These are phyloP conservation scores for Synergus gifuensis DNA, from an alignment of 2,888 invertebrate species.

Conservation along the genomic window DNA sequence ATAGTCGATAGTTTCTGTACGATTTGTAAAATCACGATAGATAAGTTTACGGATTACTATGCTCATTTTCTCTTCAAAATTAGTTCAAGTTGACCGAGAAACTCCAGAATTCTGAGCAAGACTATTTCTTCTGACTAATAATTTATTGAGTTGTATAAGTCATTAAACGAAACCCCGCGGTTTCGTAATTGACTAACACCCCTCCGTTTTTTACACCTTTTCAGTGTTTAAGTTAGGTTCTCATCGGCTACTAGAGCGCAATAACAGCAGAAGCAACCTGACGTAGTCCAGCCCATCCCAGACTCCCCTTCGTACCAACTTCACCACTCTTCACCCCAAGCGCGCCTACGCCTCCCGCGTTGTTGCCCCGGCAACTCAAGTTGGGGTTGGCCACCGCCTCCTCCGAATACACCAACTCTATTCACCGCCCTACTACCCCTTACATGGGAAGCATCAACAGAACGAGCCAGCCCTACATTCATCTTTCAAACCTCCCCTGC, in stretches of 20 bases:
- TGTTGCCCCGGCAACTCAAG: constrained; percentile 76
- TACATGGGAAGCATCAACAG: constrained; percentile 46
- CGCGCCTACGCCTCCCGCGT: constrained; percentile 74
- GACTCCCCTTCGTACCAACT: constrained; percentile 56
- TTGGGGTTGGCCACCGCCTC: constrained; percentile 75
- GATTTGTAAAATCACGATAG: background rate
- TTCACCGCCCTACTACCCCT: constrained; percentile 70
- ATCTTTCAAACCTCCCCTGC: constrained; percentile 48
- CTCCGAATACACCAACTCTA: constrained; percentile 70
- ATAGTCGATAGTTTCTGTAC: no score
- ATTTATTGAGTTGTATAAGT: background rate
- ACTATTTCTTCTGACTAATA: background rate
- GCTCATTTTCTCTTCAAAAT: background rate
- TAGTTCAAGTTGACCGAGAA: background rate
- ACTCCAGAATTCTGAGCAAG: no score
- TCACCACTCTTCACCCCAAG: constrained; percentile 61
- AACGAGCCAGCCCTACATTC: constrained; percentile 54
- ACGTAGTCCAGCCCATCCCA: constrained; percentile 59
- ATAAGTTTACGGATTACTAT: background rate
- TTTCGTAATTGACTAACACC: background rate
- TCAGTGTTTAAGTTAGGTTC: background rate
- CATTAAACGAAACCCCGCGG: background rate
- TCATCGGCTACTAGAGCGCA: constrained; percentile 41
- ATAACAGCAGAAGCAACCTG: constrained; percentile 54
- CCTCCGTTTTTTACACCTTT: background rate